A percentile compares a stretch with the other conserved stretches of the same genome.
Evolutionary conservation across 2,797 vertebrate species (phyloP).

Genomic region (Anisognathus igniventris): DNA sequence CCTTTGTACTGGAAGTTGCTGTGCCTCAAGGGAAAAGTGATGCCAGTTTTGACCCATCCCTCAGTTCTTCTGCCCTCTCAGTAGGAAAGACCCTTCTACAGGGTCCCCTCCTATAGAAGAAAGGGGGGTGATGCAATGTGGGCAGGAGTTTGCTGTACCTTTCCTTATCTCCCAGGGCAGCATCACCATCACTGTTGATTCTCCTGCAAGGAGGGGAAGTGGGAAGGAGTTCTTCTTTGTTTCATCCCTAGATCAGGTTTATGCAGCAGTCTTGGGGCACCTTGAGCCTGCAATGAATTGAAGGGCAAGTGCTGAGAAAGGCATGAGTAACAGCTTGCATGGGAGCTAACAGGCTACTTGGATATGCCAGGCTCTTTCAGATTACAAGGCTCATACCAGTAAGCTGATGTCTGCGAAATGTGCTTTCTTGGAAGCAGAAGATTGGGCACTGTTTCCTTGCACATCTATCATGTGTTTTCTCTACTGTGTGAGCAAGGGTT

Average conservation of each 20-base stretch:
- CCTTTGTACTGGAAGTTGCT: fast-evolving
- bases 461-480: fast-evolving
- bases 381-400: neutral
- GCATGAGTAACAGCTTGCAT: neutral
- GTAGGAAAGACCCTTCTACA: neutral
- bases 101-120: fast-evolving
- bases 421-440: neutral
- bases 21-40: fast-evolving
- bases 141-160: neutral
- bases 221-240: neutral
- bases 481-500: neutral
- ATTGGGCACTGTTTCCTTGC: neutral
- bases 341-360: neutral
- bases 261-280: neutral
- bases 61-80: neutral
- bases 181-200: neutral
- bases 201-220: neutral
- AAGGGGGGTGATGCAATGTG: fast-evolving
- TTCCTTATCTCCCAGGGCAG: neutral
- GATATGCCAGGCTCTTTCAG: neutral
- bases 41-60: neutral
- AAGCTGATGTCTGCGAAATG: neutral
- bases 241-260: neutral
- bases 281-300: neutral
- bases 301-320: neutral